Conservation (phyloP, 2,888 invertebrate genomes). For the Caenorhabditis doughertyi region DNA sequence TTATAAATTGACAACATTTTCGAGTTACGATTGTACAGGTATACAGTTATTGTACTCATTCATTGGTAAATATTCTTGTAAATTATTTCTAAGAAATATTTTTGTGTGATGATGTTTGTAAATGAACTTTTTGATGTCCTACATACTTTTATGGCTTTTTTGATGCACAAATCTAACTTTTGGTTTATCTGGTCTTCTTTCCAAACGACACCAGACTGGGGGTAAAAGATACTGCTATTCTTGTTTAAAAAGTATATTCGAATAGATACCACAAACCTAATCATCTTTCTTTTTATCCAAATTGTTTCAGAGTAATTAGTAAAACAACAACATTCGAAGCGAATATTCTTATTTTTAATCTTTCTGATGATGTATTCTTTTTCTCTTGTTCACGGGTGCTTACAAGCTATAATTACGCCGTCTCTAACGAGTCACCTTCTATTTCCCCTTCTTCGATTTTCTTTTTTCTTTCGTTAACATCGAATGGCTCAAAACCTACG, state of each 20-base stretch:
- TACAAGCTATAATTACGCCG: background rate
- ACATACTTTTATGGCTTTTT: no score
- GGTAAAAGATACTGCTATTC: no score
- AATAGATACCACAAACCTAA: no score
- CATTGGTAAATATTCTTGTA: background rate
- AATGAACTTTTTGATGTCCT: no score
- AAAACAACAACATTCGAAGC: no score
- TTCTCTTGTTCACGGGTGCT: background rate
- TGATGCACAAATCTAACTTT: no score
- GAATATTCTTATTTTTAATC: background rate
- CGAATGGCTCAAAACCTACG: background rate
- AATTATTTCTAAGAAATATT: background rate
- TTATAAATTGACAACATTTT: constrained; percentile 37
- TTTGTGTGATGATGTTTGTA: background rate
- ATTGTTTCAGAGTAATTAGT: no score
- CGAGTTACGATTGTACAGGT: constrained; percentile 7
- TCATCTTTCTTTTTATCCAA: no score
- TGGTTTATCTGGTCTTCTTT: no score
- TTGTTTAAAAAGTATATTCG: no score
- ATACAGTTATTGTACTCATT: background rate
- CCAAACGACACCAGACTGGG: no score
- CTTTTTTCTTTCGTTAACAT: background rate
- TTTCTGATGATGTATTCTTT: background rate
- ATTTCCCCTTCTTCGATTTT: background rate
- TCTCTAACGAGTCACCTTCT: background rate